Evolutionary conservation across 1,140 invertebrate genomes (phyloP).

Genomic region (Diorhabda elongata): DNA sequence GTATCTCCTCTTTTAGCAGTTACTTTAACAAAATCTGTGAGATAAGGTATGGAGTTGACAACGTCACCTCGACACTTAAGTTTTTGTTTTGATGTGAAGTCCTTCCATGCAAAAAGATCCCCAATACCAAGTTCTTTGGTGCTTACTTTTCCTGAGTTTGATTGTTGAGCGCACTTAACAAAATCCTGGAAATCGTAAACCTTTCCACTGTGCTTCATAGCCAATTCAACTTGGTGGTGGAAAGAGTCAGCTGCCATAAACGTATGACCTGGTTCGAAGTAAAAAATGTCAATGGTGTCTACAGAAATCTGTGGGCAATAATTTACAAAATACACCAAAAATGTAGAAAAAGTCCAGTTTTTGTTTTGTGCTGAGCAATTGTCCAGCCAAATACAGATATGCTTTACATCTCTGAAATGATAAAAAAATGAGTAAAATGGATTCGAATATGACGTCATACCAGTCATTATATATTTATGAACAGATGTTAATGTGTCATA

Average conservation of each 20-base stretch:
- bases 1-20: too few species aligned
- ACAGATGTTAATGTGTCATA: conserved; percentile 7
- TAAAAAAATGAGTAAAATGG: conserved; percentile 27
- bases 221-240: background rate
- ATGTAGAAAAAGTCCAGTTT: conserved; percentile 37
- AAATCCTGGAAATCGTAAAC: background rate
- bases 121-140: too few species aligned
- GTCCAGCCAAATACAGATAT: conserved; percentile 32
- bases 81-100: too few species aligned
- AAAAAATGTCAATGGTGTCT: background rate
- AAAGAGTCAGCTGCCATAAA: background rate
- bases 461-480: conserved; percentile 2
- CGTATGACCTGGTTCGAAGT: background rate
- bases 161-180: too few species aligned
- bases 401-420: conserved; percentile 18
- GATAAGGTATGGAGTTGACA: too few species aligned
- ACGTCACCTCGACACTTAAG: too few species aligned
- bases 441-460: conserved; percentile 15
- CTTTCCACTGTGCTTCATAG: background rate
- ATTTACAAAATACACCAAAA: conserved; percentile 26
- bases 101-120: too few species aligned
- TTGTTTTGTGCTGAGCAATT: conserved; percentile 38
- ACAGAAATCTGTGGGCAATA: background rate
- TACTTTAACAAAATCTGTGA: too few species aligned
- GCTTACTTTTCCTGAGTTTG: too few species aligned